phyloP scores from a whole-genome alignment of 2,888 invertebrate species.

The Cosmia trapezina region DNA sequence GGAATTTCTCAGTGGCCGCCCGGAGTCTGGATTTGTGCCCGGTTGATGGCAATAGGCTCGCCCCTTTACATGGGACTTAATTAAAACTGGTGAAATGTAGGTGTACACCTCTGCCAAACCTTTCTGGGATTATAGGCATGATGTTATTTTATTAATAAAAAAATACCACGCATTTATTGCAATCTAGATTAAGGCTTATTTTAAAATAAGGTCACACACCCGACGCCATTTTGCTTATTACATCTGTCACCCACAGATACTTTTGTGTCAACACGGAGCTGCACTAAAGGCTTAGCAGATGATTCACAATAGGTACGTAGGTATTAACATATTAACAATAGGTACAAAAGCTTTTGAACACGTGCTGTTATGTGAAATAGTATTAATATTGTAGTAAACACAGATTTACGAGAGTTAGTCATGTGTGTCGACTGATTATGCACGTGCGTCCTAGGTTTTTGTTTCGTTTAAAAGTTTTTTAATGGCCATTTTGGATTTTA shows the following conservation, averaged over 20 bases:
- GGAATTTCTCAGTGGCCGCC: background rate
- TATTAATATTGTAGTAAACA: background rate
- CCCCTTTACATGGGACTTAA: background rate
- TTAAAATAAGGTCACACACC: conserved; percentile 23
- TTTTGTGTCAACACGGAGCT: conserved; percentile 27
- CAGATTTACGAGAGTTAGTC: background rate
- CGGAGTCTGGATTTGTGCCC: background rate
- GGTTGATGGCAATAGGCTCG: background rate
- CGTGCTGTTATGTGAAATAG: background rate
- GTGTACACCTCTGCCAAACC: background rate
- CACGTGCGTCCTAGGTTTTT: no score
- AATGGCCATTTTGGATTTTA: background rate
- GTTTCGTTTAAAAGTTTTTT: background rate
- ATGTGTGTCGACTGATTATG: background rate
- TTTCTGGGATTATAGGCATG: background rate
- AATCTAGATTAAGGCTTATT: background rate
- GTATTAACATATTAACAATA: conserved; percentile 11
- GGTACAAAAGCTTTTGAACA: conserved; percentile 25
- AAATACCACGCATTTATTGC: background rate
- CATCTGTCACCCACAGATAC: conserved; percentile 41
- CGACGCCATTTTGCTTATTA: conserved; percentile 31
- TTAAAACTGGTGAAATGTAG: background rate
- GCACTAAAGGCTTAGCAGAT: conserved; percentile 25
- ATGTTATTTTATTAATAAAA: background rate
- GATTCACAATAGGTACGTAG: conserved; percentile 7